Conservation (phyloP, 2,888 invertebrate genomes). For the Minunthozetes semirufus region DNA sequence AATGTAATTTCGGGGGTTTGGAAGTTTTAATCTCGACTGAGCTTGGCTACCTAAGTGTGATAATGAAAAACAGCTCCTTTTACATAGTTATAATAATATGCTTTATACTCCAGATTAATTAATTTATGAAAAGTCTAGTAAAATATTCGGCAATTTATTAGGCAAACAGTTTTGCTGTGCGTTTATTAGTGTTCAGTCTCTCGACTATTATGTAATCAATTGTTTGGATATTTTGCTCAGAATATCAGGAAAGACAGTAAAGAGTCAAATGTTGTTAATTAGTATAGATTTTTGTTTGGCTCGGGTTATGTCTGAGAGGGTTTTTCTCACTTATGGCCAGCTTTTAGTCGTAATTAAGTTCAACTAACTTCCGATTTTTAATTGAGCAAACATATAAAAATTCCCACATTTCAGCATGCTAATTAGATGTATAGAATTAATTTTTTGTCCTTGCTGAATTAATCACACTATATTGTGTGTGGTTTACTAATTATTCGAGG, state of each 20-base stretch:
- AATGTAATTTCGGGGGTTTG: no score
- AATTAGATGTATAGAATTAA: no score
- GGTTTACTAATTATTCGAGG: no score
- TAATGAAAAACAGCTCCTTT: background rate
- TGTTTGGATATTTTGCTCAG: background rate
- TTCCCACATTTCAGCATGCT: no score
- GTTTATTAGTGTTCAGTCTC: background rate
- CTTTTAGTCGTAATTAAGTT: no score
- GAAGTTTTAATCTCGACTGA: no score
- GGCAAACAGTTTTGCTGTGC: background rate
- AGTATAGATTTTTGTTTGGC: background rate
- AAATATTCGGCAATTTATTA: constrained; percentile 7
- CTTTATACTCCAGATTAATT: background rate
- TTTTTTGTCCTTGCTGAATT: no score
- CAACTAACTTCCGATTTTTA: no score
- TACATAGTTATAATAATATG: background rate
- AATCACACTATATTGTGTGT: no score
- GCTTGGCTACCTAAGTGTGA: background rate
- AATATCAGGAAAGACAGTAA: background rate
- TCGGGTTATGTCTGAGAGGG: no score
- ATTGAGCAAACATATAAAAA: no score
- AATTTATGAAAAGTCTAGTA: background rate
- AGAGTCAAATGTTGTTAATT: constrained; percentile 6
- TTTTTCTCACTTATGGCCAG: no score
- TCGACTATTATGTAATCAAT: constrained; percentile 12